Conservation (phyloP, 2,113 vertebrate genomes). For the Tringa solitaria region DNA sequence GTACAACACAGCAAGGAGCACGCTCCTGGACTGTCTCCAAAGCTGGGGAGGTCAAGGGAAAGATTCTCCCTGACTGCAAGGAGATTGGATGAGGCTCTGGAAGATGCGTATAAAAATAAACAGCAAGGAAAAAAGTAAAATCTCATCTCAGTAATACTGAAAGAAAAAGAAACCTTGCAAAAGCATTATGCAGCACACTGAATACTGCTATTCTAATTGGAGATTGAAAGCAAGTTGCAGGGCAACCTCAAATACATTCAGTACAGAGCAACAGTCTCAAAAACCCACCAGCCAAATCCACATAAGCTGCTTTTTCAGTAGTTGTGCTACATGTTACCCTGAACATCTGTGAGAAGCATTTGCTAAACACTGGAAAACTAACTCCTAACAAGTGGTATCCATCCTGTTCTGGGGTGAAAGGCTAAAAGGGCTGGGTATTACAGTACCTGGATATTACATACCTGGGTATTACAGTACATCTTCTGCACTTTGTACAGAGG, state of each 20-base stretch:
- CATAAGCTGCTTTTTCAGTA: background rate
- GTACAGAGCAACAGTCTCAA: background rate
- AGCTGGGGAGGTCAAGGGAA: background rate
- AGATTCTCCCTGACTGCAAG: background rate
- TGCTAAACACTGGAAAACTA: background rate
- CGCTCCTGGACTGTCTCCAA: background rate
- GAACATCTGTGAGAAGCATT: background rate
- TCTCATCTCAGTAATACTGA: background rate
- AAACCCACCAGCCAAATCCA: background rate
- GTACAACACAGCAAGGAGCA: background rate
- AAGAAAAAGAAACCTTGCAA: background rate
- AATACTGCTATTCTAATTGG: background rate
- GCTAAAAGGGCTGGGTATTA: background rate
- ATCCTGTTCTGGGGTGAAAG: background rate
- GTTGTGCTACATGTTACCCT: background rate
- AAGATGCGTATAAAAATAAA: background rate
- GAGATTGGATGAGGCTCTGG: background rate
- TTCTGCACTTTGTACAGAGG: background rate
- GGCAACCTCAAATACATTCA: background rate
- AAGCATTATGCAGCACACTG: background rate
- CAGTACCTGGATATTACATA: no score
- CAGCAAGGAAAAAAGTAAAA: accelerated
- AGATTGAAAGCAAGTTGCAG: background rate
- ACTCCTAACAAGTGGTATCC: background rate
- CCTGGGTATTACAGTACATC: background rate